phyloP scores from a whole-genome alignment of 2,797 vertebrate genomes.

The Uromys caudimaculatus region DNA sequence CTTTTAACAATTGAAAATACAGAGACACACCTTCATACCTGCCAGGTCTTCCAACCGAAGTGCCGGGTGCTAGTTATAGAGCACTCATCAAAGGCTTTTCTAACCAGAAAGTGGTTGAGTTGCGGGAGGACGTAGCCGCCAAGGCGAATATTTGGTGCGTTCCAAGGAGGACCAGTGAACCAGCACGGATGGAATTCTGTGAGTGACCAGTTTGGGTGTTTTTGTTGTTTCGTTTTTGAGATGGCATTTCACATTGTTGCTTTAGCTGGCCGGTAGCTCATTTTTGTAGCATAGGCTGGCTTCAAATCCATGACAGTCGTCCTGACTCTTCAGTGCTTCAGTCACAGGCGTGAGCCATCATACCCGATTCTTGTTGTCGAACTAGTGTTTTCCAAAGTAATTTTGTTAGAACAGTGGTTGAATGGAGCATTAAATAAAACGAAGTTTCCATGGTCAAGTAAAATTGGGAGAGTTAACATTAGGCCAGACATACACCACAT shows the following conservation, averaged over 20 bases:
- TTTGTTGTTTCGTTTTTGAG: background rate
- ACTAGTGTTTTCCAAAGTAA: background rate
- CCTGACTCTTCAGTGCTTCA: background rate
- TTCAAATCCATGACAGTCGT: background rate
- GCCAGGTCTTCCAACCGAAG: background rate
- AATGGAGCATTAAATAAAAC: background rate
- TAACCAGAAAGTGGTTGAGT: background rate
- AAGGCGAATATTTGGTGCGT: background rate
- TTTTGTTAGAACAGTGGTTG: constrained; percentile 39
- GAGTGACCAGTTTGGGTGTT: background rate
- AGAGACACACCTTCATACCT: background rate
- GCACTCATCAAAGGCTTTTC: background rate
- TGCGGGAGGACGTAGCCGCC: background rate
- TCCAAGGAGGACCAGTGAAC: background rate
- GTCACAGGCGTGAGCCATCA: too few species aligned
- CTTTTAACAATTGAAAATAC: background rate
- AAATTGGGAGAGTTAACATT: constrained; percentile 43
- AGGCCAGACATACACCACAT: background rate
- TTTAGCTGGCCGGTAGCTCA: background rate
- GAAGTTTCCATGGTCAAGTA: background rate
- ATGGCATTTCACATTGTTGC: background rate
- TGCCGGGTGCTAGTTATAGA: background rate
- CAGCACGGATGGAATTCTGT: background rate
- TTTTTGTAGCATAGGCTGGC: background rate
- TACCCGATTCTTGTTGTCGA: background rate